Conservation (phyloP, 2,797 vertebrate genomes). For the Emys orbicularis region DNA sequence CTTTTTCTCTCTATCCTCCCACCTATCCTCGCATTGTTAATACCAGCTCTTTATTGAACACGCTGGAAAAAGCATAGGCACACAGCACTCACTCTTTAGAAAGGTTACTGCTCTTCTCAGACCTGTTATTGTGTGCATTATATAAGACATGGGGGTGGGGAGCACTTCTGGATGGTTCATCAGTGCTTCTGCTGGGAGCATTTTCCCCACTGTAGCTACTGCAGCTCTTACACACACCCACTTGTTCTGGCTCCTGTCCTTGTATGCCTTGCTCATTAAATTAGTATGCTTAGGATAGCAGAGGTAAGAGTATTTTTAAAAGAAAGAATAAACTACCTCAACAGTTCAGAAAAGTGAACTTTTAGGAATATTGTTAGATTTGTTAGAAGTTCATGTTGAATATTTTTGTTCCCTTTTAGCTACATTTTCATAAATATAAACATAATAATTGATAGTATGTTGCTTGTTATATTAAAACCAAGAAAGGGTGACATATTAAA, state of each 20-base stretch:
- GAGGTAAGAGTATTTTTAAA: not conserved
- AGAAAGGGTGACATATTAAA: not conserved
- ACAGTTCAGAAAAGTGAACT: constrained; percentile 8
- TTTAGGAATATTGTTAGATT: constrained; percentile 28
- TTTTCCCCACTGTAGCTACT: constrained; percentile 10
- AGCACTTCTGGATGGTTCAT: constrained; percentile 20
- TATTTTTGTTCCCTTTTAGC: not conserved
- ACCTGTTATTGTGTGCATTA: constrained; percentile 35
- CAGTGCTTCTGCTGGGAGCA: constrained; percentile 15
- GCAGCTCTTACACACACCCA: not conserved
- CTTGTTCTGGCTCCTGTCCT: not conserved
- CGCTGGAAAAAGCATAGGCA: not conserved
- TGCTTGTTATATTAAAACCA: not conserved
- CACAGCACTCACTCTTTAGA: constrained; percentile 28
- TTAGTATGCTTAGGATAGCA: constrained; percentile 9
- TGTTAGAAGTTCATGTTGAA: not conserved
- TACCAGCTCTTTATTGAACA: not conserved
- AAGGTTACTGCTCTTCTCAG: constrained; percentile 53
- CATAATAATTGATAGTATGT: constrained; percentile 17
- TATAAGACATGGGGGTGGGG: constrained; percentile 21
- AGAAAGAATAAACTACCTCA: not conserved
- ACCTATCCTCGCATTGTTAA: not conserved
- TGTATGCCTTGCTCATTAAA: not conserved
- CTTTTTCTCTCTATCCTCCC: constrained; percentile 2
- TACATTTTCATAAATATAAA: constrained; percentile 4